Conservation (phyloP, 1,140 invertebrate genomes). For the Drosophila mojavensis region DNA sequence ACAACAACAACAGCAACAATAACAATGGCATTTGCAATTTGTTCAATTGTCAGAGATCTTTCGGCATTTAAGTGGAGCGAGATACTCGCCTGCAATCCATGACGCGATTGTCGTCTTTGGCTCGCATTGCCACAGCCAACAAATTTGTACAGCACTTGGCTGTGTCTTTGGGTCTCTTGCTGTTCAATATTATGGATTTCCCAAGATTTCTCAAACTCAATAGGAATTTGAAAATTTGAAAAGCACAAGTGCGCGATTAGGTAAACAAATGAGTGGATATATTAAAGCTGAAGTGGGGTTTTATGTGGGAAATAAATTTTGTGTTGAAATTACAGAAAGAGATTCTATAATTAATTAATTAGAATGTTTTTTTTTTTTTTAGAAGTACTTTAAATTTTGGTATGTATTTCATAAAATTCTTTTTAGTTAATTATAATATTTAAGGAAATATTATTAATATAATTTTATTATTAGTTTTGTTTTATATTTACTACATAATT, state of each 20-base stretch:
- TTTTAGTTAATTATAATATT: too few relatives aligned
- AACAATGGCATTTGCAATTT: constrained; percentile 62
- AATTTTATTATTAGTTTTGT: too few relatives aligned
- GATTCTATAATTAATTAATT: too few relatives aligned
- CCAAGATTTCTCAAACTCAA: constrained; percentile 1
- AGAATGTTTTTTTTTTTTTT: too few relatives aligned
- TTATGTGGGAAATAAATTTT: neutral
- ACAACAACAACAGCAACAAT: constrained; percentile 10
- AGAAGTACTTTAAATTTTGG: too few relatives aligned
- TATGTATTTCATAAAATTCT: too few relatives aligned
- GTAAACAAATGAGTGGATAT: constrained; percentile 5
- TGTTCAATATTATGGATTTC: constrained; percentile 16
- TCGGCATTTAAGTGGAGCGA: constrained; percentile 50
- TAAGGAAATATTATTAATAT: too few relatives aligned
- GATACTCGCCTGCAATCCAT: constrained; percentile 27
- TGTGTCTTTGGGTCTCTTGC: neutral
- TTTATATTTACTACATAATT: too few relatives aligned
- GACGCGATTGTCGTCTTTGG: constrained; percentile 25
- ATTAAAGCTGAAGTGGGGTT: neutral
- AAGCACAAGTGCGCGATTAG: neutral
- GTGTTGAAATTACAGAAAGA: too few relatives aligned
- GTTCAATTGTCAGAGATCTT: constrained; percentile 60
- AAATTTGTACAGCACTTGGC: constrained; percentile 5
- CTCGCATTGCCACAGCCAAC: constrained; percentile 29
- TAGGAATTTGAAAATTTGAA: neutral